phyloP scores from a whole-genome alignment of 2,888 invertebrate species.

The Dione juno region DNA sequence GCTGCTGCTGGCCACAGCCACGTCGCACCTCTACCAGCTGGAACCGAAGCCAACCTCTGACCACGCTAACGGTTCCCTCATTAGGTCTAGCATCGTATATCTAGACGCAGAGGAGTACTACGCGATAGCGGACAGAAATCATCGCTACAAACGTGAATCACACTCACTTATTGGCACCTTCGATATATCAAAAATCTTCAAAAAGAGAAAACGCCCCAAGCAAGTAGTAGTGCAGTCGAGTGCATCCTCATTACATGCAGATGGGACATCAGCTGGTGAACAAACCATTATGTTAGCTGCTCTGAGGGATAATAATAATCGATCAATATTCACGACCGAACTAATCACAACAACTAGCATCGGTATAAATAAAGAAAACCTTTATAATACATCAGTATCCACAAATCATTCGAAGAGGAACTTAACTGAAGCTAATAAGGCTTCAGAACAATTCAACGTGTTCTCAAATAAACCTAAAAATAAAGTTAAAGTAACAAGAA shows the following conservation, averaged over 20 bases:
- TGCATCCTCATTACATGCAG: slow-evolving; percentile 54
- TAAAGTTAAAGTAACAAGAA: slow-evolving; percentile 43
- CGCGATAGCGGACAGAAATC: slow-evolving; percentile 22
- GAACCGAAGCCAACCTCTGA: slow-evolving; percentile 4
- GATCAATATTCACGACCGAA: slow-evolving; percentile 4
- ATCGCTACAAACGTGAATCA: slow-evolving; percentile 53
- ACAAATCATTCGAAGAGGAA: neutral
- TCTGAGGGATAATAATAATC: neutral
- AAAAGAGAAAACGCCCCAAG: slow-evolving; percentile 56
- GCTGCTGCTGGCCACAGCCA: slow-evolving; percentile 37
- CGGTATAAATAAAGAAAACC: neutral
- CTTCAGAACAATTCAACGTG: slow-evolving; percentile 3
- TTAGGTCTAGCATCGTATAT: slow-evolving; percentile 22
- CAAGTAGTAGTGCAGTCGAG: slow-evolving; percentile 50
- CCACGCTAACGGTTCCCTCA: slow-evolving; percentile 31
- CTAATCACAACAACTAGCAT: neutral
- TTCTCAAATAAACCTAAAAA: slow-evolving; percentile 30
- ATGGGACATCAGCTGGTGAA: slow-evolving; percentile 11
- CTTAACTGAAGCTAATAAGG: neutral
- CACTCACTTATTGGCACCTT: slow-evolving; percentile 68
- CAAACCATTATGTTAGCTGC: slow-evolving; percentile 26
- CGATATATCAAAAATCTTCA: slow-evolving; percentile 67
- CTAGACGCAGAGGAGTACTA: slow-evolving; percentile 39
- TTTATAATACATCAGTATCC: neutral
- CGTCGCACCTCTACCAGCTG: slow-evolving; percentile 34